A percentile compares a stretch with the other conserved stretches of the same genome.
phyloP scores from a whole-genome alignment of 2,888 invertebrate species.

The Margaritifera margaritifera region DNA sequence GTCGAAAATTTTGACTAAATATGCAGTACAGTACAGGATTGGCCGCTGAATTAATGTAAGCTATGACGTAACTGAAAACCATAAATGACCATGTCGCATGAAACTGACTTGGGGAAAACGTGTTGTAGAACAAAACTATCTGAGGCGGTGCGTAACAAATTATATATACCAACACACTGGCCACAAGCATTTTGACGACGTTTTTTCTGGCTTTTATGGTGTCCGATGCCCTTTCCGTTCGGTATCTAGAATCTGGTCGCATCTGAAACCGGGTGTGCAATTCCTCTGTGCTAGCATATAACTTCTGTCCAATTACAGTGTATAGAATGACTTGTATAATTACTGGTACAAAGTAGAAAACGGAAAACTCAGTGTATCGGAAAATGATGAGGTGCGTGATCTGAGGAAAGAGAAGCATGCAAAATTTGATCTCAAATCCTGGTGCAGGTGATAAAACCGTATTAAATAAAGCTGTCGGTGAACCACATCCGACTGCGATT shows the following conservation, averaged over 20 bases:
- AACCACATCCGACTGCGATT: constrained; percentile 61
- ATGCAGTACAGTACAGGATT: constrained; percentile 73
- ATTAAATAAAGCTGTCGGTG: constrained; percentile 68
- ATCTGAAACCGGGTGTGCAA: constrained; percentile 58
- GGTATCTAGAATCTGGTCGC: constrained; percentile 46
- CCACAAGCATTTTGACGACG: constrained; percentile 75
- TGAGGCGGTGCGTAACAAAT: constrained; percentile 74
- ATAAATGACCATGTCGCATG: constrained; percentile 68
- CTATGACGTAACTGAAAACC: constrained; percentile 70
- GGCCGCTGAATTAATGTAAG: constrained; percentile 72
- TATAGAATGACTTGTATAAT: constrained; percentile 69
- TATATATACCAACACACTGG: constrained; percentile 74
- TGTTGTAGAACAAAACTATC: constrained; percentile 69
- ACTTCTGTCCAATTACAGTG: constrained; percentile 62
- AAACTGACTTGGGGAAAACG: constrained; percentile 59
- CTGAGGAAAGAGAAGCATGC: constrained; percentile 60
- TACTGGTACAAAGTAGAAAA: constrained; percentile 71
- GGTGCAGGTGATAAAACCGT: constrained; percentile 30
- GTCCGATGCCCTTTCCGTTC: constrained; percentile 57
- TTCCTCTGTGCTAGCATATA: constrained; percentile 66
- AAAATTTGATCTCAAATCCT: constrained; percentile 46
- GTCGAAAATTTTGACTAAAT: constrained; percentile 72
- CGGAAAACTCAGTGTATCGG: constrained; percentile 65
- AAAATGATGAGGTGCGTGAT: constrained; percentile 48
- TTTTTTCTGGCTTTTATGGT: constrained; percentile 69